phyloP scores from a whole-genome alignment of 2,113 vertebrate species.

The Alligator sinensis region DNA sequence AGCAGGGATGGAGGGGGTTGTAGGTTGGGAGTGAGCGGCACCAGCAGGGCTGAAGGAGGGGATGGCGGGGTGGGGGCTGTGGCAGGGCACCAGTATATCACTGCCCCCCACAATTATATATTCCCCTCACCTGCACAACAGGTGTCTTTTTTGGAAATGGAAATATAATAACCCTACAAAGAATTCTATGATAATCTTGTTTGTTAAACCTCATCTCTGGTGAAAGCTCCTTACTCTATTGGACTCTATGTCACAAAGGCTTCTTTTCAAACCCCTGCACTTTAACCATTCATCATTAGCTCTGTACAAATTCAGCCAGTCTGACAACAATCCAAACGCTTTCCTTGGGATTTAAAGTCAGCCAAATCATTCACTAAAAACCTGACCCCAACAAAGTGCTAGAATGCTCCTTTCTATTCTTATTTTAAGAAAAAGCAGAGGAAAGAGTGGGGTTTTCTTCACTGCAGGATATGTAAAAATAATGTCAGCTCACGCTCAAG shows the following conservation, averaged over 20 bases:
- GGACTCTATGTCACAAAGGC: neutral
- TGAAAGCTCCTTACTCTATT: neutral
- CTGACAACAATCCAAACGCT: neutral
- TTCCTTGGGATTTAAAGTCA: neutral
- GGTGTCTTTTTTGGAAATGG: too few species aligned
- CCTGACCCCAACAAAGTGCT: neutral
- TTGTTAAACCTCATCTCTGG: neutral
- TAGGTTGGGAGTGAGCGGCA: too few species aligned
- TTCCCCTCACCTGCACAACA: too few species aligned
- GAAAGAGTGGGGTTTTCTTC: neutral
- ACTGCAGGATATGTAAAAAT: neutral
- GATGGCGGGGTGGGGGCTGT: too few species aligned
- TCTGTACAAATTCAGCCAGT: neutral
- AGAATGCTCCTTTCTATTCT: neutral
- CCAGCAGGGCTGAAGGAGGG: too few species aligned
- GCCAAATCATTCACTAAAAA: neutral
- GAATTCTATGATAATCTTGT: neutral
- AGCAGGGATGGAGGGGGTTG: too few species aligned
- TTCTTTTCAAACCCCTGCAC: neutral
- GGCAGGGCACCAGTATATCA: too few species aligned
- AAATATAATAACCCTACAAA: too few species aligned
- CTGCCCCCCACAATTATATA: too few species aligned
- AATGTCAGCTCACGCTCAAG: neutral
- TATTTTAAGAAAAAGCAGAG: neutral
- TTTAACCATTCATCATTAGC: neutral